A percentile compares a stretch with the other conserved stretches of the same genome.
Conservation (phyloP, 2,113 vertebrate genomes). For the Aleadryas rufinucha region DNA sequence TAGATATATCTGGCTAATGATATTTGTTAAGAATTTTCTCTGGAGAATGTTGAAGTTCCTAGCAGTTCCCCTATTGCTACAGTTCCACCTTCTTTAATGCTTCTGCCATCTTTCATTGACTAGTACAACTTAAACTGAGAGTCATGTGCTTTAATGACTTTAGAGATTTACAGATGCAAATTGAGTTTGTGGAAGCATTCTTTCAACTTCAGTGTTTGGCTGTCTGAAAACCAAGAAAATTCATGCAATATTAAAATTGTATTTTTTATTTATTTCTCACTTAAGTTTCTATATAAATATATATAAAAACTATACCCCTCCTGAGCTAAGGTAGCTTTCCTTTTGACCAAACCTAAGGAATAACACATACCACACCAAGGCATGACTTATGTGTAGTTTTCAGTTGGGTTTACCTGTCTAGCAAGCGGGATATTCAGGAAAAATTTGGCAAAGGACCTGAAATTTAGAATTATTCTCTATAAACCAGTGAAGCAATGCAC, state of each 20-base stretch:
- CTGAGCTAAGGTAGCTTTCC: neutral
- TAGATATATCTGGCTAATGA: neutral
- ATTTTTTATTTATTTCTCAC: neutral
- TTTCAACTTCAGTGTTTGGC: neutral
- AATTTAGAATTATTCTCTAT: neutral
- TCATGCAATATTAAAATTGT: neutral
- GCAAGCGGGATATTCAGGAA: accelerated
- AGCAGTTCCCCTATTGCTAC: neutral
- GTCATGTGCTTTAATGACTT: neutral
- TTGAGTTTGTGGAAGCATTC: neutral
- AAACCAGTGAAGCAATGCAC: neutral
- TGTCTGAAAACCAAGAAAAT: neutral
- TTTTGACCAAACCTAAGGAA: neutral
- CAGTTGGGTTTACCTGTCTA: neutral
- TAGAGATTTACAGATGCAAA: neutral
- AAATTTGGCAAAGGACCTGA: neutral
- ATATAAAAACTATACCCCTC: neutral
- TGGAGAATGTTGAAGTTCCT: neutral
- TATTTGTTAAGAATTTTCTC: neutral
- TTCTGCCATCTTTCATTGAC: neutral
- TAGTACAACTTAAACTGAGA: neutral
- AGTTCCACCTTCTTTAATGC: neutral
- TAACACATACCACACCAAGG: neutral
- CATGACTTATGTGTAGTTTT: neutral
- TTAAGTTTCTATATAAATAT: neutral